These are phyloP conservation scores for Argyra leucocephala DNA, from an alignment of 2,888 invertebrate genomes.

Conservation along the genomic window DNA sequence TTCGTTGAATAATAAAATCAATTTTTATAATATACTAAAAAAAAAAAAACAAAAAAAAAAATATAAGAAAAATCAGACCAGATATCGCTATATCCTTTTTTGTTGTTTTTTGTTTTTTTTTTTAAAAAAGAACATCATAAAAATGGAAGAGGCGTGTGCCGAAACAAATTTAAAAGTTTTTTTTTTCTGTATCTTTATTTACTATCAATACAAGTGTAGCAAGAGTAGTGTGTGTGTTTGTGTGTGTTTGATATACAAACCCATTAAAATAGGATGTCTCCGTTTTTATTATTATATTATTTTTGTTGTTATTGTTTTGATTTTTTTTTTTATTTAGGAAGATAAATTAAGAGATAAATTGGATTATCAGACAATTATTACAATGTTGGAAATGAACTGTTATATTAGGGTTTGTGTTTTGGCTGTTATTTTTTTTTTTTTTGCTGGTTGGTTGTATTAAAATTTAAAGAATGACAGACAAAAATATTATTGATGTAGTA, in stretches of 20 bases:
- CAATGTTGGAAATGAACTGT: background rate
- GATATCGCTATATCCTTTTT: background rate
- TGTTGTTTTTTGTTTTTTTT: too few relatives aligned
- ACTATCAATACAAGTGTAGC: background rate
- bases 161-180: constrained; percentile 6
- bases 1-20: background rate
- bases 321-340: too few relatives aligned
- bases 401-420: too few relatives aligned
- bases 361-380: background rate
- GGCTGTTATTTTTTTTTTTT: too few relatives aligned
- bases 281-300: too few relatives aligned
- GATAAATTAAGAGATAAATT: background rate
- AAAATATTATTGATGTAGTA: too few relatives aligned
- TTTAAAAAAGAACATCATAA: background rate
- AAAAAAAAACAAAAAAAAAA: background rate
- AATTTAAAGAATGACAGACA: too few relatives aligned
- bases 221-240: background rate
- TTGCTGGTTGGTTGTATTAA: too few relatives aligned
- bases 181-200: too few relatives aligned
- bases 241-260: too few relatives aligned
- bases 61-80: background rate
- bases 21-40: background rate
- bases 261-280: too few relatives aligned
- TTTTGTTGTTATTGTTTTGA: too few relatives aligned
- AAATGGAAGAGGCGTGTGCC: background rate